These are phyloP conservation scores for Saturnia pavonia DNA, from an alignment of 2,888 invertebrate species.

Conservation along the genomic window DNA sequence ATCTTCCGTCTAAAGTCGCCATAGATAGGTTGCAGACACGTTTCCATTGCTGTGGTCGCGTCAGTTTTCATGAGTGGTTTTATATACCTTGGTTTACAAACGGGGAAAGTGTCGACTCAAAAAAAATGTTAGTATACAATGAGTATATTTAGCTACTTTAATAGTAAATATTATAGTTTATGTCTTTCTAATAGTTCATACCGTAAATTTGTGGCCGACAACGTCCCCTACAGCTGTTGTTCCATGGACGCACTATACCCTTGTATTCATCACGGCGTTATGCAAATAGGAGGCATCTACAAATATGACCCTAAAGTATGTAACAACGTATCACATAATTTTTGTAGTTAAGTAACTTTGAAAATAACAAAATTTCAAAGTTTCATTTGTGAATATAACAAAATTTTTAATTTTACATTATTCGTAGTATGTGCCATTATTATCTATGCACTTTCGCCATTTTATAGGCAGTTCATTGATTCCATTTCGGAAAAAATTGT, in stretches of 20 bases:
- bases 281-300: slow-evolving; percentile 76
- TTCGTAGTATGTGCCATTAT: too few species aligned
- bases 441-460: too few species aligned
- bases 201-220: slow-evolving; percentile 73
- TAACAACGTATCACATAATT: not conserved
- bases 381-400: too few species aligned
- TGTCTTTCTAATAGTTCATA: slow-evolving; percentile 37
- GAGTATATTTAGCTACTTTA: not conserved
- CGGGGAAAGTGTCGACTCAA: slow-evolving; percentile 44
- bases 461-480: too few species aligned
- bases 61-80: slow-evolving; percentile 84
- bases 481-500: too few species aligned
- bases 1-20: slow-evolving; percentile 77
- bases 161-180: not conserved
- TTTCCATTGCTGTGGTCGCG: slow-evolving; percentile 84
- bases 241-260: slow-evolving; percentile 77
- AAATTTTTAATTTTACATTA: too few species aligned
- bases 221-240: slow-evolving; percentile 85
- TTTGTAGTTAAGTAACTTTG: too few species aligned
- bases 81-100: slow-evolving; percentile 80
- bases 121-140: slow-evolving; percentile 44
- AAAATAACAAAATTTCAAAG: too few species aligned
- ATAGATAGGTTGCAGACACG: slow-evolving; percentile 83
- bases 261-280: slow-evolving; percentile 83
- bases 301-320: slow-evolving; percentile 74